Base-by-base conservation (phyloP, 1,140 invertebrate species). In the Phortica variegata region DNA sequence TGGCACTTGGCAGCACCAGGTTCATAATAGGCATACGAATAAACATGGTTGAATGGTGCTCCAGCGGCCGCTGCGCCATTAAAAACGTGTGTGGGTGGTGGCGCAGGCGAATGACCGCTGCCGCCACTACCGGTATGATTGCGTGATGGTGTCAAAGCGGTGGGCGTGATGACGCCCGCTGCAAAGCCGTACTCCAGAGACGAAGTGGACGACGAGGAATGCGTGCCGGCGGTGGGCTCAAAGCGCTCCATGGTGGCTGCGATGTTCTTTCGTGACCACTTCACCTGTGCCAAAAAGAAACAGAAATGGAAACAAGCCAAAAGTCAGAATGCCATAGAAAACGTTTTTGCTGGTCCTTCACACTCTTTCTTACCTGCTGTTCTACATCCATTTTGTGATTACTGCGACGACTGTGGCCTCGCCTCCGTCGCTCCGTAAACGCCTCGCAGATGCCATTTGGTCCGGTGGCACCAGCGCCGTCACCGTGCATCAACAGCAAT, bases 11-110 rank as follows among this genome's bases (percentile, higher is more conserved):
- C 73, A 0, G 78, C 79, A 1, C 83, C 83, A 0, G 84, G 81
- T 49, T 88, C 86, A 70, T 89, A 88, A 68, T 89, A 89, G 10
- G 87, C 87, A 73, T 89, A 90, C 10, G 87, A 87, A 63, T 90
- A 90, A 60, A 88, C 85, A 32, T 75, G 80, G 26, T 74, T 71
- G 12, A 61, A 66, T 5, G 73, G 54, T 21, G 71, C 60, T n/a
- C 16, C 38, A n/a, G n/a, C n/a, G 10, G 23, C 42, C 9, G 19
- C 18, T 1, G 18, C 18, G n/a, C 20, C 15, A 33, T 16, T 54
- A 33, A 88, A 88, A 60, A 86, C 84, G 42, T 34, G 78, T 44
- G 52, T 84, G 43, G 43, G 77, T 36, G 44, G 43, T 56, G 40
- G 20, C 44, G 1, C 39, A 40, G 3, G 38, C 56, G 31, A n/a